Evolutionary conservation across 2,888 invertebrate genomes (phyloP).

Genomic region (Melinopterus prodromus): DNA sequence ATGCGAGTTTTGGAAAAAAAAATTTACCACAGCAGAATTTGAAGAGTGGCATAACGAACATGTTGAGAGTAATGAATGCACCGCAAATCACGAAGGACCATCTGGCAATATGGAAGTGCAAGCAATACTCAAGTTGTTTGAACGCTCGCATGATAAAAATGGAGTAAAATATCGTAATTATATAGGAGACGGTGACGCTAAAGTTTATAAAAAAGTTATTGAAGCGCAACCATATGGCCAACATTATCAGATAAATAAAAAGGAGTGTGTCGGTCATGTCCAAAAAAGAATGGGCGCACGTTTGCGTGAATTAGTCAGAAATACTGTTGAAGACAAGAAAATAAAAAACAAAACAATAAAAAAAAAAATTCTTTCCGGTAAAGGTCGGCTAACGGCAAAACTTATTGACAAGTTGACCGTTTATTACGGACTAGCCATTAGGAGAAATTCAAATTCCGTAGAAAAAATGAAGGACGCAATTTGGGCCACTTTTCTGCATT

Average conservation of each 20-base stretch:
- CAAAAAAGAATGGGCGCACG: slow-evolving; percentile 40
- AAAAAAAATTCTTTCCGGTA: slow-evolving; percentile 30
- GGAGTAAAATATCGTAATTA: slow-evolving; percentile 29
- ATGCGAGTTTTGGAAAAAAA: not conserved
- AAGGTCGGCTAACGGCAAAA: slow-evolving; percentile 43
- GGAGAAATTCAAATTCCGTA: slow-evolving; percentile 21
- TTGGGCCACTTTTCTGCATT: too few species aligned
- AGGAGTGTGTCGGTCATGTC: too few species aligned
- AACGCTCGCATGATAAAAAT: slow-evolving; percentile 35
- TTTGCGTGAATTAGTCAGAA: slow-evolving; percentile 29
- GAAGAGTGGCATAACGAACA: too few species aligned
- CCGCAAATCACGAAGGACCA: too few species aligned
- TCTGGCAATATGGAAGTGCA: too few species aligned
- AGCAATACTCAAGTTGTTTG: slow-evolving; percentile 35
- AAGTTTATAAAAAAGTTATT: slow-evolving; percentile 41
- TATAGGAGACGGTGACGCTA: slow-evolving; percentile 43
- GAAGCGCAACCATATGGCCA: slow-evolving; percentile 37
- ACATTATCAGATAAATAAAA: too few species aligned
- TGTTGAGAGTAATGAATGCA: too few species aligned
- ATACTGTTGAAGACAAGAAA: slow-evolving; percentile 15
- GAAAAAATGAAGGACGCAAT: too few species aligned
- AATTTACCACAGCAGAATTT: not conserved
- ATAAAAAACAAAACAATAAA: slow-evolving; percentile 31
- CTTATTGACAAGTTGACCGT: slow-evolving; percentile 47
- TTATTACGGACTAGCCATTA: slow-evolving; percentile 50